Conservation (phyloP, 1,140 invertebrate genomes). For the Pissodes strobi region DNA sequence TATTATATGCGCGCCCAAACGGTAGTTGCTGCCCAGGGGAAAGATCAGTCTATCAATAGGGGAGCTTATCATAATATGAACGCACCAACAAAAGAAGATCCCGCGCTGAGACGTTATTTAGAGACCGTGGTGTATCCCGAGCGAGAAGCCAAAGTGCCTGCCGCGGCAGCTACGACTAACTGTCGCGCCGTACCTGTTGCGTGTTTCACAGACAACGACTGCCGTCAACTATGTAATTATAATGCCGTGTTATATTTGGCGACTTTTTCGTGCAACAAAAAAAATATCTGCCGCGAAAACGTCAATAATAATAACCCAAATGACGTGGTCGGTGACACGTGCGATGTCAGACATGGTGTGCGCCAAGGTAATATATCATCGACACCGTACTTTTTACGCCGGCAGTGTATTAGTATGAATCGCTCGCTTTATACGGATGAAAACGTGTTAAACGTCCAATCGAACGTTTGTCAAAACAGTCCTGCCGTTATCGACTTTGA, state of each 20-base stretch:
- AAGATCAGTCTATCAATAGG: neutral
- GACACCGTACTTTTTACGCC: neutral
- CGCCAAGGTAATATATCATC: neutral
- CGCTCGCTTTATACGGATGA: neutral
- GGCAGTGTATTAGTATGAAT: neutral
- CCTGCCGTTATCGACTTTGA: neutral
- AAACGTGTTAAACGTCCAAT: neutral
- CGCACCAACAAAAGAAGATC: neutral
- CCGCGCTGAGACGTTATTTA: neutral
- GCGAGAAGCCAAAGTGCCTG: neutral
- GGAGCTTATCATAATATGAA: neutral
- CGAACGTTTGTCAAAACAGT: neutral
- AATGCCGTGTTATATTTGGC: neutral
- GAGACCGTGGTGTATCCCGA: neutral
- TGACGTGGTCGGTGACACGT: too few species aligned
- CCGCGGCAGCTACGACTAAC: neutral
- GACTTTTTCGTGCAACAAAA: neutral
- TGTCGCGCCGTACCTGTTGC: neutral
- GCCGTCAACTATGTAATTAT: neutral
- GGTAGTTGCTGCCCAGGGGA: neutral
- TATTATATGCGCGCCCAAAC: neutral
- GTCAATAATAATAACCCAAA: too few species aligned
- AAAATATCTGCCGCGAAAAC: too few species aligned
- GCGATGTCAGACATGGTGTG: neutral
- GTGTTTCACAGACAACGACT: neutral